A percentile compares a stretch with the other conserved stretches of the same genome.
Evolutionary conservation across 2,113 vertebrate species (phyloP).

Genomic region (Euleptes europaea): DNA sequence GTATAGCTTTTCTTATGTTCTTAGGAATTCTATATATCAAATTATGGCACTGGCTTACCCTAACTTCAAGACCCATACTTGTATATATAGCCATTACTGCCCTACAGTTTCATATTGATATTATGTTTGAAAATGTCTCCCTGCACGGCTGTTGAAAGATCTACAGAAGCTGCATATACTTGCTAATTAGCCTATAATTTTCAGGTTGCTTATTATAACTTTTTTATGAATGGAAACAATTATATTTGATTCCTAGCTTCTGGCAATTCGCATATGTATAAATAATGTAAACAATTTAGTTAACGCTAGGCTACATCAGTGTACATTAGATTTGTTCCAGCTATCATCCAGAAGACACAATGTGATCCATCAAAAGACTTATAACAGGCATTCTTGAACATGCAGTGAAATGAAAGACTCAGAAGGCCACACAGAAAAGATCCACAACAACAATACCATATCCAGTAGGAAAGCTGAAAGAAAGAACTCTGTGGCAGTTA

Average conservation of each 20-base stretch:
- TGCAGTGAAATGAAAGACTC: neutral
- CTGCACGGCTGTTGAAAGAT: neutral
- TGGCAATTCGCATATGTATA: neutral
- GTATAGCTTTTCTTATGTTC: too few species aligned
- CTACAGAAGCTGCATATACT: neutral
- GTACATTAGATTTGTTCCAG: neutral
- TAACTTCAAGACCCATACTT: neutral
- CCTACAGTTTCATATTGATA: neutral
- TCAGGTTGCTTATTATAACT: neutral
- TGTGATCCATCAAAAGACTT: neutral
- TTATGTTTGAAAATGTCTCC: neutral
- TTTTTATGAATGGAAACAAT: neutral
- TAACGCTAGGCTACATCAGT: too few species aligned
- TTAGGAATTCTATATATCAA: neutral
- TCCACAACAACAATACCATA: neutral
- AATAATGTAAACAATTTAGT: neutral
- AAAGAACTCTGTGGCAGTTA: neutral
- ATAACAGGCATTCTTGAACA: neutral
- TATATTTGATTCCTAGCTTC: neutral
- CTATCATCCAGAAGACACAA: neutral
- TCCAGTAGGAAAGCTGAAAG: neutral
- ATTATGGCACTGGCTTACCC: neutral
- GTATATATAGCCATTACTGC: too few species aligned
- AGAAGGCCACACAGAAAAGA: neutral
- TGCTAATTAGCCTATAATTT: neutral